Base-by-base conservation (phyloP, 2,888 invertebrate species). In the Apamea monoglypha region DNA sequence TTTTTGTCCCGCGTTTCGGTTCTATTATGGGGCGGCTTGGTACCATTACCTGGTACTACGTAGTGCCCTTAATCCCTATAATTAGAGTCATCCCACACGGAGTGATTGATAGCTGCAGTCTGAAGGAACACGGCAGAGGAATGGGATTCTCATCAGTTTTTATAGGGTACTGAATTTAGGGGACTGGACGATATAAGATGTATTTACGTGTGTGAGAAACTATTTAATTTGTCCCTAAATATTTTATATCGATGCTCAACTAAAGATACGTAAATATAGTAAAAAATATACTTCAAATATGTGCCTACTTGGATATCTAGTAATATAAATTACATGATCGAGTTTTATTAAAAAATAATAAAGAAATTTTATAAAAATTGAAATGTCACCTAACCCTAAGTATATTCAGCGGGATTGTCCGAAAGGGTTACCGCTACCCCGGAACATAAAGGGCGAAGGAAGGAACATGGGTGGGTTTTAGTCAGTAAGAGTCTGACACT, bases 71-170 rank as follows among this genome's bases (percentile, higher is more conserved):
- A 95, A 96, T 96, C 96, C 96, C 96, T 95, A 95, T 96, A 97
- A 97, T 97, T 97, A 96, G 91, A 93, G 93, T 91, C 95, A 92
- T 96, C 95, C 95, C 95, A 94, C 92, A 93, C 91, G 87, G 94
- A 82, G 94, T 97, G 96, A 96, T 96, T 96, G 96, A 97, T 96
- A 86, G 83, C 83, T 76, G 29, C n/a, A 94, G 96, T 93, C 91
- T 86, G 86, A 86, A 84, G 90, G 91, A 91, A 92, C 90, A 89
- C 91, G 93, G 93, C 92, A 92, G 6, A 75, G 71, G 78, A 95
- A 96, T 95, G 94, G 94, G 93, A 92, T 92, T 95, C 96, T 95
- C 95, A 96, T 96, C 93, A 94, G 91, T 94, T 95, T 96, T 94
- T 94, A 92, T 93, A 87, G 83, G 80, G 74, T 74, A 82, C 72